Evolutionary conservation across 1,140 invertebrate genomes (phyloP).

Genomic region (Vanessa tameamea): DNA sequence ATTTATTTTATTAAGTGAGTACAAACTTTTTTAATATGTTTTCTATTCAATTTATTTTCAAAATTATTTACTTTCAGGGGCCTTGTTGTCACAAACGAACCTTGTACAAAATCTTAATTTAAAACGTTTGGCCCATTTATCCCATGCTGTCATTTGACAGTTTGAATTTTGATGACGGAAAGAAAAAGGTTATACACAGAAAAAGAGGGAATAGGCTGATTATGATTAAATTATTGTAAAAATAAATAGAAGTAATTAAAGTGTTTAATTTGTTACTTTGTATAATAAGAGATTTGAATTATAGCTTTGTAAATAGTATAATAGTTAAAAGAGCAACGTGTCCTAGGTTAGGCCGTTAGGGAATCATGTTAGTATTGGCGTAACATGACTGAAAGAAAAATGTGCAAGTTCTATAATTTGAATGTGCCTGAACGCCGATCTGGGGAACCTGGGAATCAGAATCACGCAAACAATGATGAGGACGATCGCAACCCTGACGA

Average conservation of each 20-base stretch:
- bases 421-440: conserved; percentile 76
- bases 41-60: no score
- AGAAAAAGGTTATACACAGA: conserved; percentile 79
- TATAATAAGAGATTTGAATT: conserved; percentile 26
- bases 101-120: neutral
- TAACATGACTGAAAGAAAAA: conserved; percentile 80
- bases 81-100: neutral
- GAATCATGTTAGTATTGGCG: conserved; percentile 77
- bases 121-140: conserved; percentile 29
- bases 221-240: conserved; percentile 57
- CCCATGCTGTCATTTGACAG: conserved; percentile 72
- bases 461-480: conserved; percentile 62
- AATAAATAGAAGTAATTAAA: conserved; percentile 45
- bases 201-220: conserved; percentile 76
- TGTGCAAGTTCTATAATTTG: conserved; percentile 80
- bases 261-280: conserved; percentile 29
- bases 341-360: conserved; percentile 78
- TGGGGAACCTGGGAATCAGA: conserved; percentile 57
- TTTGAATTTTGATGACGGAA: conserved; percentile 79
- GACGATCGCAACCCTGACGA: conserved; percentile 67
- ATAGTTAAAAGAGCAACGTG: conserved; percentile 66
- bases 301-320: conserved; percentile 48
- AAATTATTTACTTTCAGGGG: neutral
- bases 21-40: no score
- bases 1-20: neutral